Base-by-base conservation (phyloP, 2,113 vertebrate genomes). In the Cromileptes altivelis region DNA sequence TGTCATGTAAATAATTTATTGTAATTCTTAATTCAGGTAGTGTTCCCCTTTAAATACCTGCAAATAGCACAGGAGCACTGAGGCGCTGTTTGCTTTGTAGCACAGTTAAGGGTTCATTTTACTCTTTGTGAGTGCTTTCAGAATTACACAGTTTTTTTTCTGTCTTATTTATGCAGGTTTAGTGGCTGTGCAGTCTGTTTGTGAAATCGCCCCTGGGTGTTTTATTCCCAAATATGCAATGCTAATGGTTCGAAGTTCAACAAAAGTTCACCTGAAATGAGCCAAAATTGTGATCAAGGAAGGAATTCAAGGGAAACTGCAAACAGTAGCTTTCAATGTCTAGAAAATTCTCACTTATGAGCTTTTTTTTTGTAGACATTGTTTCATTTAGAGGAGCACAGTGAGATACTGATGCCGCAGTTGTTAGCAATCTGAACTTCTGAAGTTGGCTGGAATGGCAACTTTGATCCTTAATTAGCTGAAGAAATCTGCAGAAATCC, bases 391-490 rank as follows among this genome's bases (percentile, higher is more conserved):
- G 37, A 52, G 27, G 12, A 73, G 56, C 65, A 49, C 23, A 42
- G 18, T n/a, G 23, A 81, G 42, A 70, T 74, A n/a, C 60, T 50
- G 79, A 75, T 57, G 65, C 14, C 37, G n/a, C 30, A 33, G 75
- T 72, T 74, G 70, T 77, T 61, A 60, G 49, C 49, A 57, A 62
- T 72, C 50, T 68, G 47, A 72, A 82, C 75, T 74, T 73, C 37
- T 55, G 70, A 79, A 75, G 58, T 77, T 4, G 13, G 55, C 60
- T 68, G 61, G 18, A 69, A 25, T 2, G 5, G 45, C 69, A 75
- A 86, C 82, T 80, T 62, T 87, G 71, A 80, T 76, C 76, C 37
- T 80, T 84, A 89, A 91, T 87, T 89, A 89, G 84, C 72, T 86
- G 78, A 81, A 85, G 81, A 90, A 93, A 87, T 73, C 67, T 80